Conservation (phyloP, 2,888 invertebrate genomes). For the Pteria penguin region DNA sequence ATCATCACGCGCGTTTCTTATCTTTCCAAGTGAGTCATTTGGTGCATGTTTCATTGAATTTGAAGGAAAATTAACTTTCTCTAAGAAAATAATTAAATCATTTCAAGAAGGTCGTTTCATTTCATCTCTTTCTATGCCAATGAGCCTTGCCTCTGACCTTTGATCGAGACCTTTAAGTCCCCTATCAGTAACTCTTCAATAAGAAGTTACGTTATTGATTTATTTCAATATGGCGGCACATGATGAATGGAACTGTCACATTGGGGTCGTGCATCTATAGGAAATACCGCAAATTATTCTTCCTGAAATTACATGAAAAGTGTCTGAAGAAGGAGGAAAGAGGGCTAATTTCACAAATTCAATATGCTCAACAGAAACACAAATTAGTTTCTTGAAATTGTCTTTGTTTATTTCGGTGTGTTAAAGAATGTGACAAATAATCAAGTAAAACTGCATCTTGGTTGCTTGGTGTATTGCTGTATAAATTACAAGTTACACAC, state of each 20-base stretch:
- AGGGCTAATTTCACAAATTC: conserved; percentile 12
- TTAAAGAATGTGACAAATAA: too few species aligned
- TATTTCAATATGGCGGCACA: background rate
- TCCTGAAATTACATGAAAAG: background rate
- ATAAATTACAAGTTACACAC: too few species aligned
- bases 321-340: conserved; percentile 5
- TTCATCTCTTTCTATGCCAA: too few species aligned
- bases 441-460: too few species aligned
- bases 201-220: background rate
- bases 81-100: too few species aligned
- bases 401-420: conserved; percentile 8
- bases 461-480: too few species aligned
- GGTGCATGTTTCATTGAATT: too few species aligned
- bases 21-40: too few species aligned
- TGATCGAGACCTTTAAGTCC: background rate
- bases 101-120: too few species aligned
- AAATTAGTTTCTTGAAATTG: conserved; percentile 19
- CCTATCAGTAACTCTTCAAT: background rate
- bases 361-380: conserved; percentile 10
- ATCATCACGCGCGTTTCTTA: too few species aligned
- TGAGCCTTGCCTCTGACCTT: background rate
- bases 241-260: background rate
- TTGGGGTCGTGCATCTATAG: background rate
- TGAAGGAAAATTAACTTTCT: too few species aligned
- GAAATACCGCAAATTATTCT: background rate